Percentiles rank a stretch among this genome's conserved stretches.
Conservation (phyloP, 2,888 invertebrate genomes). For the Chloroclysta siterata region DNA sequence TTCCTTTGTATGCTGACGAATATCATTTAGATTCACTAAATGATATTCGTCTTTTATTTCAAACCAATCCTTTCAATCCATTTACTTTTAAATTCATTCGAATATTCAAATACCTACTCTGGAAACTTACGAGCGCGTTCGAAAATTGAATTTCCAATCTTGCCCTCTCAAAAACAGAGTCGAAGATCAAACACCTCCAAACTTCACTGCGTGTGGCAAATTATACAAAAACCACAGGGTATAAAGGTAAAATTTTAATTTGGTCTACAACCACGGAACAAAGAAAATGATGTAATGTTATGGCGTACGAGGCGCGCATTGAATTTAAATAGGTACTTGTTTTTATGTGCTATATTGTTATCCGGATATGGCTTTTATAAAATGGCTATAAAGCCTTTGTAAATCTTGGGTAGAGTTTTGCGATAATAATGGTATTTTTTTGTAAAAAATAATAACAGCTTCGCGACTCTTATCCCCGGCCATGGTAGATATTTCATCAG, state of each 20-base stretch:
- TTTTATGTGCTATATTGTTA: slow-evolving; percentile 37
- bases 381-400: slow-evolving; percentile 7
- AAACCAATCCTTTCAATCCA: too few relatives aligned
- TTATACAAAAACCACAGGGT: slow-evolving; percentile 18
- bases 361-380: slow-evolving; percentile 28
- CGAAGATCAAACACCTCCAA: neutral
- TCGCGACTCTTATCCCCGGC: too few relatives aligned
- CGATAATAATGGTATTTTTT: neutral
- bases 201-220: slow-evolving; percentile 9
- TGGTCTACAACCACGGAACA: slow-evolving; percentile 39
- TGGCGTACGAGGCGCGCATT: slow-evolving; percentile 35
- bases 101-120: too few relatives aligned
- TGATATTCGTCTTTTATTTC: too few relatives aligned
- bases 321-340: slow-evolving; percentile 44
- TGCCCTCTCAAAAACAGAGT: neutral
- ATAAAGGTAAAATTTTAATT: slow-evolving; percentile 45
- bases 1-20: too few relatives aligned
- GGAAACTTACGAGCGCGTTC: too few relatives aligned
- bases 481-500: too few relatives aligned
- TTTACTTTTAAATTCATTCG: too few relatives aligned
- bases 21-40: too few relatives aligned
- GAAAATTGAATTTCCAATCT: neutral
- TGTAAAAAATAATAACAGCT: too few relatives aligned
- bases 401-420: neutral
- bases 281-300: slow-evolving; percentile 45